Evolutionary conservation across 2,113 vertebrate genomes (phyloP), one percentile per base, ranked within the genome.

Genomic region (Etia nguti): DNA sequence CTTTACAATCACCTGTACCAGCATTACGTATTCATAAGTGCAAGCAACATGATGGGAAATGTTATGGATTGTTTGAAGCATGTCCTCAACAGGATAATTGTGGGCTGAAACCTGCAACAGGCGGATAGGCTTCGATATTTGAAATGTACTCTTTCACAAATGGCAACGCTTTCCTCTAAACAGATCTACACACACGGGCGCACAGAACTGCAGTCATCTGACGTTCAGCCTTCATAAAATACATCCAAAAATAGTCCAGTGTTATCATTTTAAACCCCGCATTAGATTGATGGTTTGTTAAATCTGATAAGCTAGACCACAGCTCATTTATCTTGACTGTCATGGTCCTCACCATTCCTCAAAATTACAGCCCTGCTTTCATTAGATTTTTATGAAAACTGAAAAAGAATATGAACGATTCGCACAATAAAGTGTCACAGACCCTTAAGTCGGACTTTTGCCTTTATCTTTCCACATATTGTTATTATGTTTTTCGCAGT

Each of bases 381-480:
- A 86, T 88, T 91, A 26, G 24, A 81, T 86, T 91, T 83, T 59
- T 85, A 84, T 86, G 68, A 83, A 89, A 90, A 89, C 26, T 48
- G 62, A 48, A 84, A 86, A 90, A 87, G 82, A 90, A 91, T 77
- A 77, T 88, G 83, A 91, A 70, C 70, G 89, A 93, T 93, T 88
- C 6, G 7, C 54, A 87, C 88, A 90, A 90, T 90, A 89, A 93
- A 91, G 56, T 89, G 86, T 86, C 88, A 81, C 82, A 84, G 82
- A 46, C 55, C 29, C 41, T 87, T 81, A 75, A 80, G 79, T 79
- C 55, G 26, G 43, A 85, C 65, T 79, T 81, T 68, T 60, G 29
- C 38, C 79, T 90, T 57, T 43, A 60, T 92, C 79, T 80, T 81
- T 29, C 83, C 65, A 70, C 22, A 80, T 81, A 79, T 86, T 84